Conservation (phyloP, 1,140 invertebrate genomes). For the Neotoxoptera formosana region DNA sequence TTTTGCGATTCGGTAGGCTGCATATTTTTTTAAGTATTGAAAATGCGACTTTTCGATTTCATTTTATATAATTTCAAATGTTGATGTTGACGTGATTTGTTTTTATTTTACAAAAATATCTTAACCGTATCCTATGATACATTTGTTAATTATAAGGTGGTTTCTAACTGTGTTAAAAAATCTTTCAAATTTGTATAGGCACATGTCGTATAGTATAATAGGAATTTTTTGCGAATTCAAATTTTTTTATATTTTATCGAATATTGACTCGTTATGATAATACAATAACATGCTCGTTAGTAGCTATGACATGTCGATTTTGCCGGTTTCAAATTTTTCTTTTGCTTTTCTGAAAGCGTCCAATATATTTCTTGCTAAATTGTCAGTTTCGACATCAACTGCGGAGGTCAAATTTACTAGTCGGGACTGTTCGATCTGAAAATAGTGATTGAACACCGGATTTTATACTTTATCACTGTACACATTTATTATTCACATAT, state of each 20-base stretch:
- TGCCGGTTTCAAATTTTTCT: neutral
- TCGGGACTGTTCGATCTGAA: neutral
- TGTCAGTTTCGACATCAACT: neutral
- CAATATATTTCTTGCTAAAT: constrained; percentile 8
- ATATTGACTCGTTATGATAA: neutral
- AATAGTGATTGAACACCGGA: neutral
- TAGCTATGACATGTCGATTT: neutral
- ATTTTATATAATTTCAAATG: neutral
- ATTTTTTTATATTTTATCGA: neutral
- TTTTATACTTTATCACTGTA: neutral
- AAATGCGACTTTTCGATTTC: too few relatives aligned
- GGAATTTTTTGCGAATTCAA: neutral
- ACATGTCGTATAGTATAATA: neutral
- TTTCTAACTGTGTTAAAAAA: too few relatives aligned
- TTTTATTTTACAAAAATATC: neutral
- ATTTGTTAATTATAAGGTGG: too few relatives aligned
- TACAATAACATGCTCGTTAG: neutral
- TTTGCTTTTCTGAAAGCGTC: neutral
- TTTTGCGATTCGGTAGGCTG: neutral
- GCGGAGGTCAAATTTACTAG: neutral
- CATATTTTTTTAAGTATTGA: neutral
- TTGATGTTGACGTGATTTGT: neutral
- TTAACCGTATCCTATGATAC: neutral
- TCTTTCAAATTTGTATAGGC: neutral
- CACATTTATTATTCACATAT: neutral